Evolutionary conservation across 2,888 invertebrate species (phyloP).

Genomic region (Drosophila eohydei): DNA sequence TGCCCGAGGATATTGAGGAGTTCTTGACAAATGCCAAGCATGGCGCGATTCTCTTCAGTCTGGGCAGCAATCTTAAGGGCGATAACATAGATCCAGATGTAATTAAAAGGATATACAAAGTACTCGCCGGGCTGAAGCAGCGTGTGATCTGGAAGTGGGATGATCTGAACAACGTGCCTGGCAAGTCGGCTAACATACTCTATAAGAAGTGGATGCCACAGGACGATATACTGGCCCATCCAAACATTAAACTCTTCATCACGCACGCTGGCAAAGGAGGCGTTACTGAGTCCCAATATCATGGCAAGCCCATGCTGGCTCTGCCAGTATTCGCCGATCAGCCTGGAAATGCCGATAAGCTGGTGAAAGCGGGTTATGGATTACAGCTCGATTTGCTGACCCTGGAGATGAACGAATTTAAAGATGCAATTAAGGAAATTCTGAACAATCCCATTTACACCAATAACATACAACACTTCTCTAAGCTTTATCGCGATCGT

Average conservation of each 20-base stretch:
- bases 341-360: constrained; percentile 71
- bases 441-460: constrained; percentile 73
- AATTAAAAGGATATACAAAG: constrained; percentile 86
- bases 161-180: constrained; percentile 85
- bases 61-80: constrained; percentile 85
- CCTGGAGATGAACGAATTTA: constrained; percentile 58
- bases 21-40: constrained; percentile 83
- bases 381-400: constrained; percentile 57
- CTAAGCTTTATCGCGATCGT: constrained; percentile 86
- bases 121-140: constrained; percentile 87
- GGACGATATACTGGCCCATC: constrained; percentile 88
- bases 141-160: constrained; percentile 90
- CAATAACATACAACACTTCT: constrained; percentile 83
- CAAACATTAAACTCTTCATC: constrained; percentile 87
- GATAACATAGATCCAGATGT: constrained; percentile 85
- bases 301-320: constrained; percentile 86
- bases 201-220: constrained; percentile 89
- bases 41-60: constrained; percentile 85
- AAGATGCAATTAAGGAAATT: constrained; percentile 66
- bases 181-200: constrained; percentile 84
- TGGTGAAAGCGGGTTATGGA: constrained; percentile 76
- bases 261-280: constrained; percentile 89
- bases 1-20: constrained; percentile 83
- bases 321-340: constrained; percentile 83
- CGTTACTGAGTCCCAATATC: constrained; percentile 87